A percentile compares a stretch with the other conserved stretches of the same genome.
Evolutionary conservation across 1,140 invertebrate genomes (phyloP).

Genomic region (Sweltsa coloradensis): DNA sequence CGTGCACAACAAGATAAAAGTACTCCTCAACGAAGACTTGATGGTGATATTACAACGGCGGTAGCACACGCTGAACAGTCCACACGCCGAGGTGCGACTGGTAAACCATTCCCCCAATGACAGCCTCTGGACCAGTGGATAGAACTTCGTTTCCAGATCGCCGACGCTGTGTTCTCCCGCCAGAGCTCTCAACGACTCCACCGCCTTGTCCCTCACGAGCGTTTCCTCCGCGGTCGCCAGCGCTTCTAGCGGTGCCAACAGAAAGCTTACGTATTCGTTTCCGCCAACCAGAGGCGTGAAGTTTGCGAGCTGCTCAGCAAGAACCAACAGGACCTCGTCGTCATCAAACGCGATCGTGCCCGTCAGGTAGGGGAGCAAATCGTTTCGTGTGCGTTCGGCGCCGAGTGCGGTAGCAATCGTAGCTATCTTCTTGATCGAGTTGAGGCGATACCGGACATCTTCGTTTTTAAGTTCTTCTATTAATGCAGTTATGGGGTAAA

Average conservation of each 20-base stretch:
- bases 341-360: slow-evolving; percentile 97
- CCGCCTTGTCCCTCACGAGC: slow-evolving; percentile 97
- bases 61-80: slow-evolving; percentile 75
- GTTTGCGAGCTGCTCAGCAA: slow-evolving; percentile 94
- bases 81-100: slow-evolving; percentile 89
- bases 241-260: slow-evolving; percentile 88
- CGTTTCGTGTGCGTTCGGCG: slow-evolving; percentile 88
- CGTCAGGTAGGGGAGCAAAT: slow-evolving; percentile 96
- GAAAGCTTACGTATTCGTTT: slow-evolving; percentile 86
- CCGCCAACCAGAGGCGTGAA: slow-evolving; percentile 91
- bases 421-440: slow-evolving; percentile 97
- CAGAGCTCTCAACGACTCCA: slow-evolving; percentile 85
- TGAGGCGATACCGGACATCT: slow-evolving; percentile 95
- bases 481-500: slow-evolving; percentile 97
- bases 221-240: slow-evolving; percentile 98
- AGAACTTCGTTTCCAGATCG: slow-evolving; percentile 86
- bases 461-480: slow-evolving; percentile 99
- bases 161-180: slow-evolving; percentile 74
- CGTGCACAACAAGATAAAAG: slow-evolving; percentile 90
- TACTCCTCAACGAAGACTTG: slow-evolving; percentile 61
- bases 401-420: slow-evolving; percentile 96
- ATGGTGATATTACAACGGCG: slow-evolving; percentile 29
- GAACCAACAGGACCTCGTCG: slow-evolving; percentile 92
- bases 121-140: slow-evolving; percentile 80
- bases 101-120: slow-evolving; percentile 95